Conservation (phyloP, 2,888 invertebrate genomes). For the Rhimphoctona megacephalus region DNA sequence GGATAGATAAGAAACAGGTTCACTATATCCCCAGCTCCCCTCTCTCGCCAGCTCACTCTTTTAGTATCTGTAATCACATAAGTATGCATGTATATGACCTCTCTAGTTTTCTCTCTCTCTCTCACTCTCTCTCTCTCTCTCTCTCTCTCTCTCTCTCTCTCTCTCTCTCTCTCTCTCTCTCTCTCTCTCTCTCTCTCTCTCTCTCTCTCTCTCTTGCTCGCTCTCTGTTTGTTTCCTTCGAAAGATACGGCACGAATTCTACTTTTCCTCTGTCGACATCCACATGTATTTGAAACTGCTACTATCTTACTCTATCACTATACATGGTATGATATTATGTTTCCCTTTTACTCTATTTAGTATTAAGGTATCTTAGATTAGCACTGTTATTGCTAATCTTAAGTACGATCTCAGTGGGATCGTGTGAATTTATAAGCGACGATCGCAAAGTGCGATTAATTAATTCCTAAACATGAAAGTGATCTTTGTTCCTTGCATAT, state of each 20-base stretch:
- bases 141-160: background rate
- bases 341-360: slow-evolving; percentile 10
- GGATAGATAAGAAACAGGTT: slow-evolving; percentile 50
- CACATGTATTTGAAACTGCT: slow-evolving; percentile 79
- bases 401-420: background rate
- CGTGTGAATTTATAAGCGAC: slow-evolving; percentile 22
- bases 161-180: background rate
- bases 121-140: background rate
- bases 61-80: background rate
- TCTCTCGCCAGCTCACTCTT: slow-evolving; percentile 10
- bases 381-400: slow-evolving; percentile 54
- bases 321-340: slow-evolving; percentile 6
- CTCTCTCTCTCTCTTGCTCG: background rate
- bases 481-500: background rate
- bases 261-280: slow-evolving; percentile 79
- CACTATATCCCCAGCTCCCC: background rate
- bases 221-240: slow-evolving; percentile 24
- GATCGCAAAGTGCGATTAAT: slow-evolving; percentile 20
- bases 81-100: background rate
- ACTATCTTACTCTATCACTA: slow-evolving; percentile 40
- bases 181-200: background rate
- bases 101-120: too few relatives aligned
- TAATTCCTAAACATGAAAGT: slow-evolving; percentile 19
- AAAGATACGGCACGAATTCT: slow-evolving; percentile 82
- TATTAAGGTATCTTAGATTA: slow-evolving; percentile 8